A percentile compares a stretch with the other conserved stretches of the same genome.
Evolutionary conservation across 2,888 invertebrate species (phyloP).

Genomic region (Empis stercorea): DNA sequence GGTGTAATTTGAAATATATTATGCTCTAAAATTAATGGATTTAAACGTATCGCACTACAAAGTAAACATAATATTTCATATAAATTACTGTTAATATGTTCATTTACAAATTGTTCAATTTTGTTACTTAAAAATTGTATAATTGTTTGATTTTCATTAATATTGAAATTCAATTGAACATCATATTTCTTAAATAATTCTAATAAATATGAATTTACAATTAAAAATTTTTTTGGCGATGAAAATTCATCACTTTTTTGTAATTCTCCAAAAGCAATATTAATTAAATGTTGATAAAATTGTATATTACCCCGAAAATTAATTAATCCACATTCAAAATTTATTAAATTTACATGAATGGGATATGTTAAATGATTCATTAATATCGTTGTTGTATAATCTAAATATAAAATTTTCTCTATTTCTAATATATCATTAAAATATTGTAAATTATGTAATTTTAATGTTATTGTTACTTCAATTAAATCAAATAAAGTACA

Average conservation of each 20-base stretch:
- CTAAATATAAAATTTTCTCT: conserved; percentile 17
- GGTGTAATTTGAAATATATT: conserved; percentile 23
- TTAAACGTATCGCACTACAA: conserved; percentile 25
- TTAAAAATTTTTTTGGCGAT: conserved; percentile 13
- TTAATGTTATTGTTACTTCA: conserved; percentile 19
- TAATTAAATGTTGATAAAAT: conserved; percentile 9
- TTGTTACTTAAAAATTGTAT: conserved; percentile 15
- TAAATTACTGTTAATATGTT: conserved; percentile 14
- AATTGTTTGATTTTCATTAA: not conserved
- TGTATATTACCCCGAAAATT: conserved; percentile 17
- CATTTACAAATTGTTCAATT: conserved; percentile 13
- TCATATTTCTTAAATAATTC: conserved; percentile 26
- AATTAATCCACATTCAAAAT: conserved; percentile 21
- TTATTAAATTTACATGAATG: conserved; percentile 19
- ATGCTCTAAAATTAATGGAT: conserved; percentile 29
- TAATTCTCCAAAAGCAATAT: conserved; percentile 7
- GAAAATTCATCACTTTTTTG: not conserved
- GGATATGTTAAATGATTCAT: conserved; percentile 14
- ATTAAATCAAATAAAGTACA: conserved; percentile 17
- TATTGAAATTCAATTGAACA: conserved; percentile 19
- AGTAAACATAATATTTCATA: conserved; percentile 23
- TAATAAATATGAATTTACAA: conserved; percentile 18
- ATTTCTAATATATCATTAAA: conserved; percentile 25
- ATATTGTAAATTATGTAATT: conserved; percentile 17
- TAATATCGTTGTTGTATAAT: conserved; percentile 8